A percentile compares a stretch with the other conserved stretches of the same genome.
phyloP scores from a whole-genome alignment of 1,140 invertebrate genomes.

The Drosophila santomea region DNA sequence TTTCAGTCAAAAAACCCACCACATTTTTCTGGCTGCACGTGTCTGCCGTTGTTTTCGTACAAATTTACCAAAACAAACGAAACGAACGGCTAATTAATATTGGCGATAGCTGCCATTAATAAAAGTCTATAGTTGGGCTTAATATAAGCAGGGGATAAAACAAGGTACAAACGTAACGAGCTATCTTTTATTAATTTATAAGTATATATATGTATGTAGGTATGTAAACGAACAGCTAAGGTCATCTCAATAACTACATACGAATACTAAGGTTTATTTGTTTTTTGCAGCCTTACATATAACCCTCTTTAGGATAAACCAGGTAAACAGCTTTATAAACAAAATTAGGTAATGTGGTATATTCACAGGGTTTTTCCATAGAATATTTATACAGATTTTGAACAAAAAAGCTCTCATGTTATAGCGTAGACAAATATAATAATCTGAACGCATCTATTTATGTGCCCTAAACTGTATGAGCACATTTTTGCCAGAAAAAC shows the following conservation, averaged over 20 bases:
- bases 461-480: not conserved
- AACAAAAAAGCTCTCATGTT: no score
- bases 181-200: slow-evolving; percentile 22
- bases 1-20: not conserved
- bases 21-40: slow-evolving; percentile 27
- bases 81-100: slow-evolving; percentile 34
- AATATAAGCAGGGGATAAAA: not conserved
- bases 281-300: not conserved
- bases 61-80: slow-evolving; percentile 18
- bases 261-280: not conserved
- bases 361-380: no score
- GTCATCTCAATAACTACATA: not conserved
- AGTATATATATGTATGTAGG: not conserved
- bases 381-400: no score
- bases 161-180: slow-evolving; percentile 28
- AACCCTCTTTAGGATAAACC: not conserved
- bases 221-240: slow-evolving; percentile 7
- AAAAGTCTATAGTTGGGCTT: slow-evolving; percentile 10
- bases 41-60: not conserved
- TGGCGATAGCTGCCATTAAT: slow-evolving; percentile 18
- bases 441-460: not conserved
- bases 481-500: slow-evolving; percentile 4
- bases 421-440: no score
- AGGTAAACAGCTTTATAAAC: not conserved
- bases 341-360: no score